phyloP scores from a whole-genome alignment of 2,797 vertebrate species.

The Tokudaia muenninki region DNA sequence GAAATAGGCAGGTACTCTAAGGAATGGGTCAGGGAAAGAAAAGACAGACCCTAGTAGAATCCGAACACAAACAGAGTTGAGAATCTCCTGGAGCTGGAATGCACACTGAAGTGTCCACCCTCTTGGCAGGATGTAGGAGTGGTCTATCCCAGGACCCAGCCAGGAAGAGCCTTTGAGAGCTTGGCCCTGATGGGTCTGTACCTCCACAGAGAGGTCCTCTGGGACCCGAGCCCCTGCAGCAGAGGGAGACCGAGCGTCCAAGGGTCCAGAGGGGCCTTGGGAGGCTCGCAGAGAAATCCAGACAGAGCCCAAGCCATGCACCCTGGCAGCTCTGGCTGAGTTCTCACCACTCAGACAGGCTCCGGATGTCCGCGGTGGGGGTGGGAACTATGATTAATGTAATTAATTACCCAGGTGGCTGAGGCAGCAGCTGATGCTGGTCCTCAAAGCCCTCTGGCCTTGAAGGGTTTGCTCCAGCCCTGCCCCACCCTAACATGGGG shows the following conservation, averaged over 20 bases:
- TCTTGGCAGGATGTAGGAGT: not conserved
- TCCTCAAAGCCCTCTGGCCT: not conserved
- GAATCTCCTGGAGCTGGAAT: not conserved
- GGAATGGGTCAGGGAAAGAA: not conserved
- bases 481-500: not conserved
- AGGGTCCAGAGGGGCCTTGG: not conserved
- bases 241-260: not conserved
- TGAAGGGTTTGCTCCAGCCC: not conserved
- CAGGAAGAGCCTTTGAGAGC: not conserved
- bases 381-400: constrained; percentile 64
- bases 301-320: not conserved
- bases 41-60: not conserved
- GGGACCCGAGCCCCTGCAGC: not conserved
- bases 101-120: not conserved
- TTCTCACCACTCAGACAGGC: not conserved
- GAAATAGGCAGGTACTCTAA: not conserved
- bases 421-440: constrained; percentile 65
- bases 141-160: not conserved
- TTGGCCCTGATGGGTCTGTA: not conserved
- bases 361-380: constrained; percentile 65
- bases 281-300: not conserved
- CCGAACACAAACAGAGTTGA: not conserved
- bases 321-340: not conserved
- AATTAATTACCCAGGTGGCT: constrained; percentile 77
- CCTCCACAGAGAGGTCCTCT: not conserved